These are phyloP conservation scores for Parascotia fuliginaria DNA, from an alignment of 2,888 invertebrate genomes.

Conservation along the genomic window DNA sequence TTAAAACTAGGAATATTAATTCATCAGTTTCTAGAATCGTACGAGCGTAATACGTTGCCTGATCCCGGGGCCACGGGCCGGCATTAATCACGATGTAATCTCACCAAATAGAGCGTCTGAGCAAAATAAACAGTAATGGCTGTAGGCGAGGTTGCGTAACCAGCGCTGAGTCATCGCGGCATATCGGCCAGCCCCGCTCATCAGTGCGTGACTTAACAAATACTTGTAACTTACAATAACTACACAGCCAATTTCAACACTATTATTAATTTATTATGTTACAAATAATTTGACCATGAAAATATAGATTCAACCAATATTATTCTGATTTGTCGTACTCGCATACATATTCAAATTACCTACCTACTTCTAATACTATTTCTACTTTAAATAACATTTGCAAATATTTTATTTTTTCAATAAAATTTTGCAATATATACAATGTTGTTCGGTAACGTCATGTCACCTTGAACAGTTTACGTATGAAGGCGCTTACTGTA, in stretches of 20 bases:
- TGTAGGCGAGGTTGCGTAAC: conserved; percentile 64
- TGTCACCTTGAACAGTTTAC: conserved; percentile 30
- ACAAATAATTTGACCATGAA: conserved; percentile 65
- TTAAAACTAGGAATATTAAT: conserved; percentile 47
- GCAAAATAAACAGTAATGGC: conserved; percentile 61
- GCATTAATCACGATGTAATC: conserved; percentile 71
- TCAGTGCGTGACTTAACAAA: conserved; percentile 70
- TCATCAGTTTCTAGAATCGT: conserved; percentile 57
- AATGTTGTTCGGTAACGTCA: conserved; percentile 15
- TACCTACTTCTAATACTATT: conserved; percentile 11
- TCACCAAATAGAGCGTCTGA: conserved; percentile 61
- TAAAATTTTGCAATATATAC: too few species aligned
- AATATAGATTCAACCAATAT: conserved; percentile 41
- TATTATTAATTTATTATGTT: conserved; percentile 57
- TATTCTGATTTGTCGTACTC: conserved; percentile 24
- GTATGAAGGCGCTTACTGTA: conserved; percentile 17
- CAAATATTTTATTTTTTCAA: too few species aligned
- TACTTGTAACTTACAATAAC: conserved; percentile 55
- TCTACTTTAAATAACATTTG: conserved; percentile 29
- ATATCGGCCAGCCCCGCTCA: conserved; percentile 41
- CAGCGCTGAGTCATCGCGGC: conserved; percentile 53
- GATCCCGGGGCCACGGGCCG: conserved; percentile 54
- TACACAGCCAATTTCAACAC: conserved; percentile 49
- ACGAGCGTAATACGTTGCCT: conserved; percentile 52
- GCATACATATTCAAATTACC: conserved; percentile 15